Evolutionary conservation across 2,113 vertebrate species (phyloP).

Genomic region (Leptobrachium leishanense): DNA sequence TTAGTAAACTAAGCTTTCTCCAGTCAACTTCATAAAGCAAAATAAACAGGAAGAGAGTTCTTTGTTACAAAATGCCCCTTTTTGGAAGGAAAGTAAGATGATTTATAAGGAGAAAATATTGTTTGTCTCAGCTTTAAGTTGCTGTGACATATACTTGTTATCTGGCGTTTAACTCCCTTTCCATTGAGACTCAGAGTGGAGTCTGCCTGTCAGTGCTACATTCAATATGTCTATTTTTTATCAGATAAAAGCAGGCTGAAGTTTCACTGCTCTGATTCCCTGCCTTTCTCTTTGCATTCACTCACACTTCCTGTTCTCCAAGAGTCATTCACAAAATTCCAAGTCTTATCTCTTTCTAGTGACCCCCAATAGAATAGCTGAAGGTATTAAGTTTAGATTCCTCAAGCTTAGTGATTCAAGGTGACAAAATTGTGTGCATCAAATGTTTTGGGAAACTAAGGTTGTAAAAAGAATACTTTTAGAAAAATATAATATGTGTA

Average conservation of each 20-base stretch:
- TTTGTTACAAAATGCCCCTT: neutral
- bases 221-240: conserved; percentile 63
- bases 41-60: conserved; percentile 20
- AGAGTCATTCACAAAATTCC: conserved; percentile 84
- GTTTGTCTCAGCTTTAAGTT: neutral
- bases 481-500: neutral
- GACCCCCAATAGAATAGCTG: conserved; percentile 65
- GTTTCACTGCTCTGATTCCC: conserved; percentile 75
- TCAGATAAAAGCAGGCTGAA: conserved; percentile 81
- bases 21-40: neutral
- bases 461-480: neutral
- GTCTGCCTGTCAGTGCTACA: conserved; percentile 43
- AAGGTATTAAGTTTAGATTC: conserved; percentile 56
- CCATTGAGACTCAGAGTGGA: conserved; percentile 8
- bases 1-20: too few relatives aligned
- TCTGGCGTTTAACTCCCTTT: conserved; percentile 63
- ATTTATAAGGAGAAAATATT: neutral
- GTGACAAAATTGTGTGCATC: conserved; percentile 61
- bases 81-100: neutral
- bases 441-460: conserved; percentile 18
- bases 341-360: conserved; percentile 78
- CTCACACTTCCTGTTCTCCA: conserved; percentile 79
- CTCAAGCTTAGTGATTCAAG: conserved; percentile 52
- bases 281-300: conserved; percentile 74
- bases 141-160: conserved; percentile 24